A percentile compares a stretch with the other conserved stretches of the same genome.
Conservation (phyloP, 2,797 vertebrate genomes). For the Acipenser oxyrinchus region DNA sequence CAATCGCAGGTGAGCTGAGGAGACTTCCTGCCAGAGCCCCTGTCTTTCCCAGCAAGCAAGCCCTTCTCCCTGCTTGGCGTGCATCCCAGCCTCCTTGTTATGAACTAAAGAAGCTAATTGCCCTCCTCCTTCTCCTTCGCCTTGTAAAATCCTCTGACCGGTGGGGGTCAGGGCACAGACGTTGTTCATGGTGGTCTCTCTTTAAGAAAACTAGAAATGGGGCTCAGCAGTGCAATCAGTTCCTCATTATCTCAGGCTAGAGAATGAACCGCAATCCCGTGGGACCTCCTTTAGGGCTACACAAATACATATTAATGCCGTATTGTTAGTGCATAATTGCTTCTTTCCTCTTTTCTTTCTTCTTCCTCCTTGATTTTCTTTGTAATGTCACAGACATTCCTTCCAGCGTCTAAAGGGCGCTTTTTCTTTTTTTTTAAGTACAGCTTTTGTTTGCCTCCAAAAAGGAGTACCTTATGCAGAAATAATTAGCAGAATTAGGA, state of each 20-base stretch:
- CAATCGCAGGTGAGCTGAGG: constrained; percentile 42
- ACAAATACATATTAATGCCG: constrained; percentile 29
- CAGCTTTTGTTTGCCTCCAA: constrained; percentile 41
- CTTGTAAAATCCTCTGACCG: constrained; percentile 17
- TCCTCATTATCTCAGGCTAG: constrained; percentile 36
- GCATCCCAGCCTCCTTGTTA: constrained; percentile 20
- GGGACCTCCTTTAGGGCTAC: constrained; percentile 37
- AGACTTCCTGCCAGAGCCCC: constrained; percentile 47
- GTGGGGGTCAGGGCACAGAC: constrained; percentile 20
- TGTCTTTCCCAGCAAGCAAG: constrained; percentile 36
- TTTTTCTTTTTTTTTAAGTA: constrained; percentile 15
- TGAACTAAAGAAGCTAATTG: constrained; percentile 4
- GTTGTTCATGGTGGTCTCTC: constrained; percentile 29
- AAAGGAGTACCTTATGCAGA: constrained; percentile 37
- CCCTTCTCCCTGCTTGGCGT: constrained; percentile 9
- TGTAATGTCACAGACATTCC: constrained; percentile 34
- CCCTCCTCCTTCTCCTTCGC: constrained; percentile 4
- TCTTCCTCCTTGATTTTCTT: constrained; percentile 37
- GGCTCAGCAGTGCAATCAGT: constrained; percentile 15
- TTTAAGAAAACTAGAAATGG: constrained; percentile 20
- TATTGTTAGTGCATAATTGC: constrained; percentile 39
- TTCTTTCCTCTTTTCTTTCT: constrained; percentile 28
- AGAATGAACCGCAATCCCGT: constrained; percentile 21
- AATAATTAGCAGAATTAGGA: constrained; percentile 51
- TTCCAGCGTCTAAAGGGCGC: constrained; percentile 31